Evolutionary conservation across 2,113 vertebrate genomes (phyloP), one percentile per base, ranked within the genome.

Genomic region (Python bivittatus): DNA sequence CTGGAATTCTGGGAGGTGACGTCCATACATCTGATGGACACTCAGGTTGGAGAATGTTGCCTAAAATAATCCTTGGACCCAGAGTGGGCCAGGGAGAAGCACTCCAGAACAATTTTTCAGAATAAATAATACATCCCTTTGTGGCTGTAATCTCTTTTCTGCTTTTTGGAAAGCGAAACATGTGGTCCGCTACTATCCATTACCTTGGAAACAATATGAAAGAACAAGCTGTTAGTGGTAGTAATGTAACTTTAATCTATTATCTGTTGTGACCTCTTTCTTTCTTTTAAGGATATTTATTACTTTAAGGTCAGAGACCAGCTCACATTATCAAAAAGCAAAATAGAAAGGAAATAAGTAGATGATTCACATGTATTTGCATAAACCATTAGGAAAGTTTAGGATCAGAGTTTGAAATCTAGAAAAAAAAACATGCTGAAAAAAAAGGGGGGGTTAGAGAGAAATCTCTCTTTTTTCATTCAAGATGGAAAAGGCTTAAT

Each of bases 331-430:
- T 4, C 2, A 48, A 48, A 48, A 48, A 48, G 48, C 48, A 48
- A 48, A 5, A 48, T 48, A 48, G 48, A 48, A 3, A 48, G 48
- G 48, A 48, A 48, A 48, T 48, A 48, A 48, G 48, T 48, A 0
- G 84, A 54, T 42, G 92, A 90, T 88, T 38, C 4, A 3, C 0
- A 0, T 94, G 79, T 95, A 93, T 94, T 94, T 96, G 95, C 83
- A 25, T 3, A 27, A 87, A 95, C 93, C 90, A 89, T 72, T 38
- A 4, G 38, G 54, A 91, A 89, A 0, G 15, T 84, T 1, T 64
- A 88, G 72, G 95, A 29, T 53, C 0, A 13, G 29, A 94, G 83
- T 0, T 38, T 0, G 48, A 60, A 0, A 56, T 72, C 90, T 89
- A 23, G 58, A 15, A 53, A 89, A 92, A 86, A 93, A 88, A 88